Conservation (phyloP, 2,797 vertebrate species). For the Lates japonicus region DNA sequence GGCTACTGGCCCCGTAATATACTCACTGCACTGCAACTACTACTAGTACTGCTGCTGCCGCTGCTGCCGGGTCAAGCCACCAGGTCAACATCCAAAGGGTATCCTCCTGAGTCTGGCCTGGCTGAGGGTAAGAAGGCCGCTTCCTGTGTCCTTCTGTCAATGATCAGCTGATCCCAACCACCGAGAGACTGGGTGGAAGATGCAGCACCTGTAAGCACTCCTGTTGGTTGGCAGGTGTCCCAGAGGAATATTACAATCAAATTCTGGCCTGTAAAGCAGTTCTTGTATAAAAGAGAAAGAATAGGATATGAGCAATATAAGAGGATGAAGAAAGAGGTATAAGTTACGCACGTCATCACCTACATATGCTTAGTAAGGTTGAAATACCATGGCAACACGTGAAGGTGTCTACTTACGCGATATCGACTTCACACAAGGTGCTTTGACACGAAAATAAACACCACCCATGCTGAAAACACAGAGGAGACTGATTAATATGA, state of each 20-base stretch:
- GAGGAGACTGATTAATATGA: slow-evolving; percentile 20
- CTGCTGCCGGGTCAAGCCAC: slow-evolving; percentile 87
- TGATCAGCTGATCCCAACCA: slow-evolving; percentile 94
- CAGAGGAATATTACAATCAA: slow-evolving; percentile 98
- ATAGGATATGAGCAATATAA: slow-evolving; percentile 40
- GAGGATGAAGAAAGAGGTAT: slow-evolving; percentile 25
- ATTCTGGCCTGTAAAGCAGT: slow-evolving; percentile 90
- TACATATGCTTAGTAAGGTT: slow-evolving; percentile 46
- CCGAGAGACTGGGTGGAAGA: slow-evolving; percentile 80
- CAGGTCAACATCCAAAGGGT: slow-evolving; percentile 93
- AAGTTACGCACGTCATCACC: slow-evolving; percentile 51
- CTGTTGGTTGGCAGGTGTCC: slow-evolving; percentile 91
- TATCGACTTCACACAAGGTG: slow-evolving; percentile 30
- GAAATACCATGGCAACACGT: slow-evolving; percentile 65
- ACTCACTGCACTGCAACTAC: slow-evolving; percentile 90
- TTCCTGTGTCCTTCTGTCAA: slow-evolving; percentile 93
- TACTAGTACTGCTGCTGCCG: slow-evolving; percentile 85
- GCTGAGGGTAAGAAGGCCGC: slow-evolving; percentile 93
- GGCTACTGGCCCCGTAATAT: slow-evolving; percentile 91
- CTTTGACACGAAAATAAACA: slow-evolving; percentile 55
- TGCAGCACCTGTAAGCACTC: slow-evolving; percentile 89
- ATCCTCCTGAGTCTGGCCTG: slow-evolving; percentile 93
- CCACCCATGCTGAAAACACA: slow-evolving; percentile 30
- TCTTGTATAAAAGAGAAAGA: slow-evolving; percentile 83
- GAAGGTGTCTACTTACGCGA: slow-evolving; percentile 25